Base-by-base conservation (phyloP, 2,888 invertebrate species). In the Platycheirus rosarum region DNA sequence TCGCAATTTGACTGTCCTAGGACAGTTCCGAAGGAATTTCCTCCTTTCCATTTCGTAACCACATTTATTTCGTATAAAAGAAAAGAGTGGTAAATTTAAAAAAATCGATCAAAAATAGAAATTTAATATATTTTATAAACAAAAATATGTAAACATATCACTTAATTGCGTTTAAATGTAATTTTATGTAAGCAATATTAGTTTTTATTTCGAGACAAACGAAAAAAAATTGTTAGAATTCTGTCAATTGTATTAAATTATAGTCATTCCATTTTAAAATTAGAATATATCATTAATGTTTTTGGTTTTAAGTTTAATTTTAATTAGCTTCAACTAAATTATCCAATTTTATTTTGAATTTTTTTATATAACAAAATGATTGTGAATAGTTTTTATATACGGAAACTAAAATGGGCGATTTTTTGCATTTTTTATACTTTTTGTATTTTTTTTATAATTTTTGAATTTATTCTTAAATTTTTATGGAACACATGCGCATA, bases 201-300 rank as follows among this genome's bases (percentile, higher is more conserved):
- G 79, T 55, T 75, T 63, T 51, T 79, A 69, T 35, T 9, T 11
- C 14, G 8, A 32, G n/a, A n/a, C n/a, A 20, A n/a, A 20, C 29
- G 2, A 37, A 51, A 13, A 23, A 37, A 51, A 14, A 37, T 49
- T 46, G 46, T 26, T 49, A 51, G 49, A 42, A 37, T 57, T 32
- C 53, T 74, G 62, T 79, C 74, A 68, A 79, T 78, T 78, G 74
- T 55, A 32, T 63, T 69, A 69, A 55, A 49, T 57, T 42, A 63
- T 51, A 80, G 66, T 48, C 80, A 80, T 80, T 80, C 80, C 80
- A 80, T 55, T 80, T 70, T n/a, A n/a, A n/a, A n/a, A n/a, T n/a
- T n/a, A n/a, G n/a, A n/a, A n/a, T n/a, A n/a, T n/a, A n/a, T 60
- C 8, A 1, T 46, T 71, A 40, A 18, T 20, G 11, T 13, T 63